phyloP scores from a whole-genome alignment of 1,140 invertebrate species.

The Nebria ingens region DNA sequence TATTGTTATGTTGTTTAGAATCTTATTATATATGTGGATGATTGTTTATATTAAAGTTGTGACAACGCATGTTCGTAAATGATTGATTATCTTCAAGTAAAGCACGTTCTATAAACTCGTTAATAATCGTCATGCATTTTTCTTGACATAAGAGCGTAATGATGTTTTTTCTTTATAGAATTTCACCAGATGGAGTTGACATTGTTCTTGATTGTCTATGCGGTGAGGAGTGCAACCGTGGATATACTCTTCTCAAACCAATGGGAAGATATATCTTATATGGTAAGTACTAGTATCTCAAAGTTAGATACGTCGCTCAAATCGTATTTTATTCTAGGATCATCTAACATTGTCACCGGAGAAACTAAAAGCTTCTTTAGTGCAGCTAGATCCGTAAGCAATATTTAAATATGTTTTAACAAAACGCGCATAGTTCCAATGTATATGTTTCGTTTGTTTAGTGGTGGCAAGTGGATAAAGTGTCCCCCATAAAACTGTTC shows the following conservation, averaged over 20 bases:
- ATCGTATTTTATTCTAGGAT: conserved; percentile 38
- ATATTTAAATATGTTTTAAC: conserved; percentile 10
- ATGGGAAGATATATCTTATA: conserved; percentile 85
- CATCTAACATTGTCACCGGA: conserved; percentile 75
- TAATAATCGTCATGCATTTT: no score
- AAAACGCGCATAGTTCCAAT: background rate
- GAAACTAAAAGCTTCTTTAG: conserved; percentile 85
- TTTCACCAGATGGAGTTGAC: conserved; percentile 70
- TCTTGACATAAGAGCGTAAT: conserved; percentile 1
- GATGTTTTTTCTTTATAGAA: conserved; percentile 37
- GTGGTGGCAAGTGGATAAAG: conserved; percentile 89
- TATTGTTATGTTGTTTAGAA: background rate
- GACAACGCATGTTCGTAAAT: conserved; percentile 28
- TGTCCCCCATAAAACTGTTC: conserved; percentile 76
- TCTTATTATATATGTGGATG: background rate
- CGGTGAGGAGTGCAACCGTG: conserved; percentile 78
- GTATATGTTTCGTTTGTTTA: conserved; percentile 23
- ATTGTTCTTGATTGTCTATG: conserved; percentile 80
- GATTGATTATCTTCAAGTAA: conserved; percentile 37
- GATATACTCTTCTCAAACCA: conserved; percentile 73
- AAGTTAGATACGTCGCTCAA: no score
- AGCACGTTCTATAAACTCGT: no score
- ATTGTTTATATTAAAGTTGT: conserved; percentile 17
- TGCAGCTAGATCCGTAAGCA: conserved; percentile 67
- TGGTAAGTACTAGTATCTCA: conserved; percentile 43